Conservation (phyloP, 1,140 invertebrate species). For the Amphibalanus amphitrite region DNA sequence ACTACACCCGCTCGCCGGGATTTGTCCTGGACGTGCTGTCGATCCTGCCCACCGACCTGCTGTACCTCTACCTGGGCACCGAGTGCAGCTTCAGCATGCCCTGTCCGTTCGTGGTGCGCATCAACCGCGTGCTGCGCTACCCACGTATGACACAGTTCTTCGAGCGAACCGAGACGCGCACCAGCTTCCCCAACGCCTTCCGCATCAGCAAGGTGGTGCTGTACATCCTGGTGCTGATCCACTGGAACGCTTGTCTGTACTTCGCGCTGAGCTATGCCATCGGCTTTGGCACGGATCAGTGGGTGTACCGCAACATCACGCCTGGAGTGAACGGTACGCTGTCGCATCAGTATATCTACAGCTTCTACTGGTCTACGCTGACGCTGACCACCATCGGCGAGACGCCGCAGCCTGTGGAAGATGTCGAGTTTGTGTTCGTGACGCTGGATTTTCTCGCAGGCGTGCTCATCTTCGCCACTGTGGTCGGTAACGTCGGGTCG, state of each 20-base stretch:
- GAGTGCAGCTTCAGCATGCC: conserved; percentile 36
- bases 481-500: conserved; percentile 57
- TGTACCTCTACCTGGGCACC: conserved; percentile 47
- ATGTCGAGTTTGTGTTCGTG: conserved; percentile 72
- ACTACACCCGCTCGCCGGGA: conserved; percentile 51
- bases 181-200: conserved; percentile 79
- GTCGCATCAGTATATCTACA: conserved; percentile 59
- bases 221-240: conserved; percentile 82
- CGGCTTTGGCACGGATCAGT: conserved; percentile 75
- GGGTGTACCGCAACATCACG: conserved; percentile 43
- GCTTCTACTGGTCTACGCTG: conserved; percentile 93
- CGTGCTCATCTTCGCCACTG: conserved; percentile 21
- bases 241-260: conserved; percentile 93
- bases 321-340: conserved; percentile 44
- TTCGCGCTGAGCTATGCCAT: conserved; percentile 80
- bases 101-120: conserved; percentile 59
- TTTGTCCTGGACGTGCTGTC: conserved; percentile 53
- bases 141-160: conserved; percentile 76
- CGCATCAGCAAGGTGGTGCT: conserved; percentile 67
- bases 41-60: conserved; percentile 70
- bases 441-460: conserved; percentile 71
- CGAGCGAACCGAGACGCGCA: conserved; percentile 80
- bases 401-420: conserved; percentile 66
- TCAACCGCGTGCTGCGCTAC: conserved; percentile 66
- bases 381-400: conserved; percentile 80